Base-by-base conservation (phyloP, 2,797 vertebrate genomes). In the Fistularia commersonii region DNA sequence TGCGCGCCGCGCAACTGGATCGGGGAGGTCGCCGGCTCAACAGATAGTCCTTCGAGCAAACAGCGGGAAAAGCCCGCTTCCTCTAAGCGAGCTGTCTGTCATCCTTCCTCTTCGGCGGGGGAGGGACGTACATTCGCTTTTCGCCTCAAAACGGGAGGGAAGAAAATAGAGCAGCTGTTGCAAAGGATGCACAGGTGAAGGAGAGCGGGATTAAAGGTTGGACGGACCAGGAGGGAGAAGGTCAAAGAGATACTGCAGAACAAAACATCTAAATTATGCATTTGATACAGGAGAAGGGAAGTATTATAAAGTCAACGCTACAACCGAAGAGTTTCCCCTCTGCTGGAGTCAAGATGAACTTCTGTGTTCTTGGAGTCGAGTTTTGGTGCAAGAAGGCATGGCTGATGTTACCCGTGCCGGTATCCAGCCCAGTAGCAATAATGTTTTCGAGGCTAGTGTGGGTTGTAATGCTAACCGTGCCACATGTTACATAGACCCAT, bases 41-140 rank as follows among this genome's bases (percentile, higher is more conserved):
- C 76, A 64, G 44, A 65, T 75, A 58, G 59, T 8, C 61, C 39
- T 41, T 67, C 51, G 40, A 37, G 43, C 44, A n/a, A 66, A 55
- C 74, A 74, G 66, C 74, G 74, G 78, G 71, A 85, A 80, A 77
- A 76, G 66, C 79, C 62, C 62, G 63, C 74, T 72, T 81, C 57
- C 68, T 77, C 50, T 31, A 56, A 45, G 14, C 8, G 47, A 61
- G 46, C 62, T 45, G 46, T 51, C 67, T 65, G 44, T n/a, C 44
- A 13, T 15, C 43, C 40, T 8, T 8, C 31, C 51, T 62, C 65
- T 68, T 60, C 48, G 32, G 23, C n/a, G 23, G 58, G 57, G 64
- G 15, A 6, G 23, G 63, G 69, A 75, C 64, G 71, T 23, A 67
- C 67, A 79, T 74, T 58, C 69, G 49, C 61, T 59, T 79, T 74